phyloP scores from a whole-genome alignment of 2,797 vertebrate species.

The Zalophus californianus region DNA sequence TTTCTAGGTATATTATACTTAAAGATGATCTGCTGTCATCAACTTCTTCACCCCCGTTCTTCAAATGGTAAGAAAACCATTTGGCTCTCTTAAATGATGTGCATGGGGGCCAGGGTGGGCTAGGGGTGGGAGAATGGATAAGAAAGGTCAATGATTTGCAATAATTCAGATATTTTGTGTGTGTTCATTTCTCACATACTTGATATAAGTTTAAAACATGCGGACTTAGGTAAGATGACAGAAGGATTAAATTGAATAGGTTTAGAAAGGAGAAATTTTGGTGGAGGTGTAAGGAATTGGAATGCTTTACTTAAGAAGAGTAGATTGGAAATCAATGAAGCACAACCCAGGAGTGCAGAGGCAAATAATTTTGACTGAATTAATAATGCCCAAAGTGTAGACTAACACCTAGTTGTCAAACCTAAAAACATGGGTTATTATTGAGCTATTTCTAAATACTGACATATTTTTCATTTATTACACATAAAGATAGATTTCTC shows the following conservation, averaged over 20 bases:
- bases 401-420: neutral
- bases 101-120: neutral
- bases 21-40: accelerated
- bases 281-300: neutral
- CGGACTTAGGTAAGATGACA: neutral
- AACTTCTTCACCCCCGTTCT: neutral
- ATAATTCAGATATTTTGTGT: neutral
- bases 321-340: neutral
- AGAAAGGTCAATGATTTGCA: neutral
- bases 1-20: neutral
- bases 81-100: neutral
- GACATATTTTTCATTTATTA: neutral
- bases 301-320: neutral
- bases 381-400: neutral
- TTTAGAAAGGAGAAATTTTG: neutral
- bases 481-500: neutral
- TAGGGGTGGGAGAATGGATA: neutral
- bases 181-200: neutral
- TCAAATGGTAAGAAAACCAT: neutral
- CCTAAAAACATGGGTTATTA: neutral
- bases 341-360: neutral
- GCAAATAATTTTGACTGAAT: neutral
- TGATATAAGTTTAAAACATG: neutral
- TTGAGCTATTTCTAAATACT: neutral
- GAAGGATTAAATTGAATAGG: neutral